Evolutionary conservation across 2,888 invertebrate genomes (phyloP).

Genomic region (Hypselothyrea guttata): DNA sequence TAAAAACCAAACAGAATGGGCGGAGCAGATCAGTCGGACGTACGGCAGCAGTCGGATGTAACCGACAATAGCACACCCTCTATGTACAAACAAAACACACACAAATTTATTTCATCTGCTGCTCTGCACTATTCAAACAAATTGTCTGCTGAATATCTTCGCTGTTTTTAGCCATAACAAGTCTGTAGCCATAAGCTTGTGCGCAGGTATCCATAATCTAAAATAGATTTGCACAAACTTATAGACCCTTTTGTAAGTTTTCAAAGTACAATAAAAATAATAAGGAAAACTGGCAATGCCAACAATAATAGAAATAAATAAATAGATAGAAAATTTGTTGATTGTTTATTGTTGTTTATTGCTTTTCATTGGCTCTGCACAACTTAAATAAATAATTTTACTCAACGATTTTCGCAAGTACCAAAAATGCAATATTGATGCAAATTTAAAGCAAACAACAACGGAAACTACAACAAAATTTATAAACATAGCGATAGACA

Average conservation of each 20-base stretch:
- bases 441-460: conserved; percentile 29
- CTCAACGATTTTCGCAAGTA: conserved; percentile 37
- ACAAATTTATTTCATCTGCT: too few species aligned
- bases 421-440: conserved; percentile 17
- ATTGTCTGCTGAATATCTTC: too few species aligned
- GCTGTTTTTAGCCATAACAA: too few species aligned
- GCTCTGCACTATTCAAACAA: too few species aligned
- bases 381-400: conserved; percentile 66
- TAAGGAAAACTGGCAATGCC: conserved; percentile 5
- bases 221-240: too few species aligned
- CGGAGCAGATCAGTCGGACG: too few species aligned
- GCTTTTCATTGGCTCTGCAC: conserved; percentile 20
- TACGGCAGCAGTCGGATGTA: too few species aligned
- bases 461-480: neutral
- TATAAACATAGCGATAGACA: conserved; percentile 2
- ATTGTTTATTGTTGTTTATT: conserved; percentile 61
- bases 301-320: conserved; percentile 16
- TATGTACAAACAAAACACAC: conserved; percentile 14
- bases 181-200: too few species aligned
- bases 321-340: conserved; percentile 44
- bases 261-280: conserved; percentile 12
- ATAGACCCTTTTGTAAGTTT: too few species aligned
- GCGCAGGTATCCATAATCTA: too few species aligned
- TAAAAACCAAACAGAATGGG: too few species aligned
- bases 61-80: too few species aligned